Base-by-base conservation (phyloP, 1,140 invertebrate genomes). In the Dryas iulia region DNA sequence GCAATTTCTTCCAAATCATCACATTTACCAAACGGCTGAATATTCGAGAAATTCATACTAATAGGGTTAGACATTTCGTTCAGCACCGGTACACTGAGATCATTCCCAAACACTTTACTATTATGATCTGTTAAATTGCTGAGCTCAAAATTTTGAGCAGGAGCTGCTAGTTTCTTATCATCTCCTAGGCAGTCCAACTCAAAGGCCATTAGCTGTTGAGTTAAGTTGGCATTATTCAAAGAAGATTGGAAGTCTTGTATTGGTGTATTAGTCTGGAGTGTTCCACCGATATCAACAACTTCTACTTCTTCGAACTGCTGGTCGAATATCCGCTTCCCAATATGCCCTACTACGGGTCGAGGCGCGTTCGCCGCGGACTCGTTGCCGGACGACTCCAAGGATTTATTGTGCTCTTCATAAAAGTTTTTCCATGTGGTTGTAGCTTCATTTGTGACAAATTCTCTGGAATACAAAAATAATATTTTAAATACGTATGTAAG, bases 391-490 rank as follows among this genome's bases (percentile, higher is more conserved):
- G 81, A 83, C 47, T 91, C 87, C 14, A 88, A 67, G 4, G 86
- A 87, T 47, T 88, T 89, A 62, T 91, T 90, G 35, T 90, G 86
- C 26, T 90, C 82, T 69, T 89, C 89, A 39, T 91, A 91, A 26
- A 91, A 81, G 60, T 84, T 89, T 63, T 86, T 89, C 89, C 89
- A 91, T 28, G 89, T 88, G 3, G 86, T 89, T 21, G 87, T 90
- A 1, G 79, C 87, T 79, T 91, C 89, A 60, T 84, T 86, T 8
- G 81, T 87, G 10, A 87, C 76, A 61, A 89, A 91, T 69, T 91
- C 89, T 23, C 89, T 91, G 79, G 2, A 80, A 83, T 21, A 56
- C 31, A 39, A 59, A 52, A 47, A 26, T n/a, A 59, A 39, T 61
- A 53, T 39, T 3, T n/a, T n/a, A n/a, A n/a, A n/a, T n/a, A n/a